Evolutionary conservation across 2,888 invertebrate genomes (phyloP).

Genomic region (Hemistola chrysoprasaria): DNA sequence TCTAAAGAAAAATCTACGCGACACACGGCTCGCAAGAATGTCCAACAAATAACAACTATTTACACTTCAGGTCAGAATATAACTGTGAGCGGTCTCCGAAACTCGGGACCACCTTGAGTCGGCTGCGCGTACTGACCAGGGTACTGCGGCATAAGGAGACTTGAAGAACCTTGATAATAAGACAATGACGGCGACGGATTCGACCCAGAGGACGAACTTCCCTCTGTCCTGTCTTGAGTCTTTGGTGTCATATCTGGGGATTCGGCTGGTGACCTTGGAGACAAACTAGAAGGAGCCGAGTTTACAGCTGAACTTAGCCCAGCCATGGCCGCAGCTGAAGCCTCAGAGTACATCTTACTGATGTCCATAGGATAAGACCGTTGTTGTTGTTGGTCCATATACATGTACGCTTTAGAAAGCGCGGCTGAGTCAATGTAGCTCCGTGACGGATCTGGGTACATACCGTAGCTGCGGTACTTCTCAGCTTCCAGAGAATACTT

Average conservation of each 20-base stretch:
- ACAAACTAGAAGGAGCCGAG: slow-evolving; percentile 70
- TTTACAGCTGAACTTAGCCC: slow-evolving; percentile 70
- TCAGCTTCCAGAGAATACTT: slow-evolving; percentile 90
- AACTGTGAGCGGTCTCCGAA: slow-evolving; percentile 88
- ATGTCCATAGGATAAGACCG: slow-evolving; percentile 84
- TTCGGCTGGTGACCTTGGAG: slow-evolving; percentile 74
- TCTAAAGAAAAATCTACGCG: slow-evolving; percentile 6
- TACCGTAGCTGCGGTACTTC: slow-evolving; percentile 88
- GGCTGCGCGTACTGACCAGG: slow-evolving; percentile 81
- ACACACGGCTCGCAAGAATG: slow-evolving; percentile 33
- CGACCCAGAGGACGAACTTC: slow-evolving; percentile 83
- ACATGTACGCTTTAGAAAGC: slow-evolving; percentile 88
- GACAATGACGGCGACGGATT: slow-evolving; percentile 84
- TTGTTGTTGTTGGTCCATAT: slow-evolving; percentile 85
- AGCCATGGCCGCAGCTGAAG: slow-evolving; percentile 83
- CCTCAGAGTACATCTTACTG: slow-evolving; percentile 85
- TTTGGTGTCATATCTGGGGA: slow-evolving; percentile 80
- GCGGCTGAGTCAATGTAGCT: slow-evolving; percentile 88
- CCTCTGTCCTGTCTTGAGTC: slow-evolving; percentile 77
- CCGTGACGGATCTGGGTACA: slow-evolving; percentile 88
- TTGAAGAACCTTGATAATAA: slow-evolving; percentile 82
- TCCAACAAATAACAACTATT: slow-evolving; percentile 31
- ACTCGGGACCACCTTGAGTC: slow-evolving; percentile 84
- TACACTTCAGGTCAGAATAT: slow-evolving; percentile 90
- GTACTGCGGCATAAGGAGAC: slow-evolving; percentile 86